phyloP scores from a whole-genome alignment of 35 echinoderm and acorn worm species.

The Anneissia japonica region DNA sequence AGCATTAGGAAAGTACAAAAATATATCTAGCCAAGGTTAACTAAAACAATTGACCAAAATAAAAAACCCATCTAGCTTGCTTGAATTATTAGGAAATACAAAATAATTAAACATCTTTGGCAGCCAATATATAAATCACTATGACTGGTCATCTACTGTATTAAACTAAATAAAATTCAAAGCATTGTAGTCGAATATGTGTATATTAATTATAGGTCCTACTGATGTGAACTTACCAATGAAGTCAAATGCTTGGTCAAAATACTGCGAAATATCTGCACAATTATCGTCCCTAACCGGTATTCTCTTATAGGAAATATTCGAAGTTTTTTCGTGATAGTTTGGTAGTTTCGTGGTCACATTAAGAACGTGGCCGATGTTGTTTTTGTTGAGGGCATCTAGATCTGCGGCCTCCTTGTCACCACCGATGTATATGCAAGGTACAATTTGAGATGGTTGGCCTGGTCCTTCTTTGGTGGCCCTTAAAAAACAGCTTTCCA shows the following conservation, averaged over 20 bases:
- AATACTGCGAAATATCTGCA: conserved; percentile 58
- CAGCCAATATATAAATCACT: too few relatives aligned
- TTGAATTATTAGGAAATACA: too few relatives aligned
- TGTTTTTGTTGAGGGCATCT: conserved; percentile 38
- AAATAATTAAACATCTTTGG: too few relatives aligned
- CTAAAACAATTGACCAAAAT: too few relatives aligned
- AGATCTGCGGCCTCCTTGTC: conserved; percentile 78
- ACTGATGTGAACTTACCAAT: conserved; percentile 99
- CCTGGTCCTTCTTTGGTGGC: conserved; percentile 3
- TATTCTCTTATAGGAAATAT: conserved; percentile 70
- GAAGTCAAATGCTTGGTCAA: conserved; percentile 78
- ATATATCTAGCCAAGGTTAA: too few relatives aligned
- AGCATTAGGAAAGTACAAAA: not conserved
- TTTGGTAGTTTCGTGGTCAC: conserved; percentile 80
- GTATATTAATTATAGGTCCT: too few relatives aligned
- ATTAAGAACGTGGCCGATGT: conserved; percentile 80
- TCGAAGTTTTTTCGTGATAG: conserved; percentile 56
- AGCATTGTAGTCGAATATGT: too few relatives aligned
- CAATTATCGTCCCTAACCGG: conserved; percentile 64
- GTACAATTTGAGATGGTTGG: conserved; percentile 59
- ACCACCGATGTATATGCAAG: conserved; percentile 77
- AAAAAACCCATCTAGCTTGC: too few relatives aligned
- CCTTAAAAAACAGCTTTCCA: conserved; percentile 14
- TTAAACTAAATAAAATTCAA: too few relatives aligned
- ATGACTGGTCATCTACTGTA: too few relatives aligned